Evolutionary conservation across 2,113 vertebrate species (phyloP), one percentile per base, ranked within the genome.

Genomic region (Salvelinus fontinalis): DNA sequence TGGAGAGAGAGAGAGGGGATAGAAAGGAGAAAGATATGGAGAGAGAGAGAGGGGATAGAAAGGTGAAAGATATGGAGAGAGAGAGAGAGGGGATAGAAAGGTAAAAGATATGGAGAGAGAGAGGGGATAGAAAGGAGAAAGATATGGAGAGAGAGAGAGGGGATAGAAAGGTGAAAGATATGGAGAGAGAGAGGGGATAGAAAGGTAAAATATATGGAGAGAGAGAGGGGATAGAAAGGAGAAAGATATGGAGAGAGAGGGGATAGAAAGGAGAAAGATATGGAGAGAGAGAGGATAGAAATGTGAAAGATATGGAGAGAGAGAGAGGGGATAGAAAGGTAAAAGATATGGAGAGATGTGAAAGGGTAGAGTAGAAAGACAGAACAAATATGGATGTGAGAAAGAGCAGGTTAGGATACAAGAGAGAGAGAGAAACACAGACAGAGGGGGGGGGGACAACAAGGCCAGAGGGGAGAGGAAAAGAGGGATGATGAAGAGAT

Each of bases 211-310:
- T 51, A n/a, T 14, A 54, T 27, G 3, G 6, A 84, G 83, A 88
- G 84, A 92, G 94, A 78, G 26, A 31, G 73, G 66, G 27, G 27
- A 59, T 7, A 59, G 57, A 59, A n/a, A 59, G 5, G 12, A 0
- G 18, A 51, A 16, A 14, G 57, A 59, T 27, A 27, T 27, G 27
- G 27, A 27, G 27, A 27, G 27, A 2, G 27, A 27, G 27, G 27
- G 27, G 27, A 27, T 27, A 27, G 27, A 27, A 27, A 27, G 2
- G 27, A 27, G 27, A 27, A 27, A 27, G 27, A 27, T 27, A 27
- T 27, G 2, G 70, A n/a, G 3, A 16, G 27, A 27, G 27, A 27
- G 27, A 13, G 3, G 49, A 54, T 13, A 54, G 12, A 11, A 31
- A 31, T 11, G 48, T 0, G 48, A 49, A 9, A 29, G 59, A 20